These are phyloP conservation scores for Himalopsyche tibetana DNA, from an alignment of 2,888 invertebrate species.

Conservation along the genomic window DNA sequence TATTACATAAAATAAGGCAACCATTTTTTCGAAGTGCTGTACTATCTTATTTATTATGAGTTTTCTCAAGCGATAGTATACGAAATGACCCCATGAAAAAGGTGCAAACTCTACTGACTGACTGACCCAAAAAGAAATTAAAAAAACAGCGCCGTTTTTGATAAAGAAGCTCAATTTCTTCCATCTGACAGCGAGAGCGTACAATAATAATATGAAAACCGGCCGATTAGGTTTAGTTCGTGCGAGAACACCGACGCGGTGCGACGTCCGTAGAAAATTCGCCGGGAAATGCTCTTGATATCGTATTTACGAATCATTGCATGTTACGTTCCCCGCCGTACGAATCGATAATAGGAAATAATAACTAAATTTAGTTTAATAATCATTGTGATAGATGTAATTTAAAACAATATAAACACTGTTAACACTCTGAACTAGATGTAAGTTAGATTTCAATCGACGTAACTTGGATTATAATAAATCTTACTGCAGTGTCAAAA, in stretches of 20 bases:
- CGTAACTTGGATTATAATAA: no score
- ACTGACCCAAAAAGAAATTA: conserved; percentile 30
- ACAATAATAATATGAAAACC: background rate
- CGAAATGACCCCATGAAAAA: background rate
- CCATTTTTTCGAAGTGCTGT: no score
- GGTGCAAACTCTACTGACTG: background rate
- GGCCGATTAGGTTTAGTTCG: conserved; percentile 2
- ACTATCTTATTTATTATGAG: no score
- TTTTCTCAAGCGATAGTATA: background rate
- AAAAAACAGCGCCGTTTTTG: background rate
- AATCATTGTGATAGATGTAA: background rate
- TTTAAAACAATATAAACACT: background rate
- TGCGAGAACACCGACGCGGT: background rate
- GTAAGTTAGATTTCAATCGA: no score
- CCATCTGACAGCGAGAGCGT: background rate
- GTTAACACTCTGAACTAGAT: no score
- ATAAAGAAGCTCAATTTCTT: background rate
- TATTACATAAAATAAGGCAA: no score
- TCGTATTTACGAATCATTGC: conserved; percentile 2
- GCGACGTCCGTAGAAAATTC: background rate
- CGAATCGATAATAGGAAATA: conserved; percentile 12
- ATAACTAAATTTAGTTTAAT: background rate
- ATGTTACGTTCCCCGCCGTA: background rate
- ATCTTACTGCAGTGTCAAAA: no score
- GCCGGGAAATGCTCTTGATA: conserved; percentile 8